A percentile compares a stretch with the other conserved stretches of the same genome.
Evolutionary conservation across 1,140 invertebrate genomes (phyloP).

Genomic region (Oreohelix idahoensis): DNA sequence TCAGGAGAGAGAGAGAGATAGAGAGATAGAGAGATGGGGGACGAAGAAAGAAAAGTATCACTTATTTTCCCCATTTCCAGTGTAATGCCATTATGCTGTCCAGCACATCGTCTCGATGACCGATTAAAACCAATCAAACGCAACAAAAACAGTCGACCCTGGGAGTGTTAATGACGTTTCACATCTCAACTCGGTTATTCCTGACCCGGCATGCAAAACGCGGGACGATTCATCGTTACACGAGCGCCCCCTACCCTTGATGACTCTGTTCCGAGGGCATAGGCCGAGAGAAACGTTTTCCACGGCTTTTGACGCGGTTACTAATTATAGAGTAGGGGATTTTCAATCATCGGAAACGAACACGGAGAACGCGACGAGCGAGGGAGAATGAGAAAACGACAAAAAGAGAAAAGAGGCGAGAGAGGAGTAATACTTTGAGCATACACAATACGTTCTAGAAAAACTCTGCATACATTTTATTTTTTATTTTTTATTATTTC

Average conservation of each 20-base stretch:
- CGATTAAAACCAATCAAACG: constrained; percentile 30
- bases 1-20: neutral
- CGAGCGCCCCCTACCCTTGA: constrained; percentile 28
- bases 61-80: neutral
- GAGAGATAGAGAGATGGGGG: neutral
- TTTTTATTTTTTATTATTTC: too few species aligned
- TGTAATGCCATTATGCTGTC: constrained; percentile 3
- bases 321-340: constrained; percentile 35
- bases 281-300: constrained; percentile 27
- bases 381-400: neutral
- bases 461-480: too few species aligned
- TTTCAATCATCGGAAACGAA: constrained; percentile 33
- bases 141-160: neutral
- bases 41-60: neutral
- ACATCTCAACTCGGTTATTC: constrained; percentile 2
- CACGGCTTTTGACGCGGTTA: constrained; percentile 6
- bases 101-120: neutral
- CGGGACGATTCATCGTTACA: neutral
- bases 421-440: too few species aligned
- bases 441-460: too few species aligned
- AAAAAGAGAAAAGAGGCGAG: too few species aligned
- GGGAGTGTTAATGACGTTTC: constrained; percentile 23
- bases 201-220: constrained; percentile 32
- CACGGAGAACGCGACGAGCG: neutral
- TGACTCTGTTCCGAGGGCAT: constrained; percentile 3